A percentile compares a stretch with the other conserved stretches of the same genome.
Evolutionary conservation across 2,888 invertebrate genomes (phyloP).

Genomic region (Drosophila silvestris): DNA sequence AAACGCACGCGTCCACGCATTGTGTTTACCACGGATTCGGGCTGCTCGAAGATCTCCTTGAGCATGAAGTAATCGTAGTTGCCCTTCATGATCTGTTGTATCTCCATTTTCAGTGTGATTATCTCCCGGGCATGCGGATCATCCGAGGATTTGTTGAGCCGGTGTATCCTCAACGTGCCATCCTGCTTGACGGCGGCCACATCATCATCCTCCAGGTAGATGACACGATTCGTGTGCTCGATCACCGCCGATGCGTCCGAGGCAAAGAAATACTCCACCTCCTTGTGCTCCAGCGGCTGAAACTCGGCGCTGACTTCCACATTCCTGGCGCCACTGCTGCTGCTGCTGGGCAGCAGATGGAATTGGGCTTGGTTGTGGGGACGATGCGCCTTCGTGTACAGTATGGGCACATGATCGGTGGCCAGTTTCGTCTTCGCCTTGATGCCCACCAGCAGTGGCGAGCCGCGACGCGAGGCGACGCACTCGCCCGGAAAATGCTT

Average conservation of each 20-base stretch:
- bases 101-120: constrained; percentile 97
- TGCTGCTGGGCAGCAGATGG: constrained; percentile 84
- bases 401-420: constrained; percentile 98
- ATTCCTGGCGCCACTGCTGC: constrained; percentile 19
- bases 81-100: constrained; percentile 99
- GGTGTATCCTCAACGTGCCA: constrained; percentile 97
- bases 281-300: constrained; percentile 94
- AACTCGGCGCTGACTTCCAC: constrained; percentile 94
- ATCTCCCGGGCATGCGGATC: constrained; percentile 97
- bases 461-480: constrained; percentile 97
- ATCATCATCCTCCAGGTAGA: constrained; percentile 98
- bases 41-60: constrained; percentile 99
- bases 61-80: constrained; percentile 99
- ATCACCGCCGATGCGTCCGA: constrained; percentile 99
- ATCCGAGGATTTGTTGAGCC: constrained; percentile 91
- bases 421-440: constrained; percentile 97
- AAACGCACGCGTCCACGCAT: constrained; percentile 99
- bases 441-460: constrained; percentile 98
- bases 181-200: constrained; percentile 99
- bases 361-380: constrained; percentile 88
- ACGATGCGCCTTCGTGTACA: constrained; percentile 90
- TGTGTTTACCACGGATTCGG: constrained; percentile 99
- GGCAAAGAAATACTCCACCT: constrained; percentile 99
- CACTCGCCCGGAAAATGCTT: constrained; percentile 97
- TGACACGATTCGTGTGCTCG: constrained; percentile 99